These are phyloP conservation scores for Sinocyclocheilus maitianheensis DNA, from an alignment of 2,113 vertebrate genomes.

Conservation along the genomic window DNA sequence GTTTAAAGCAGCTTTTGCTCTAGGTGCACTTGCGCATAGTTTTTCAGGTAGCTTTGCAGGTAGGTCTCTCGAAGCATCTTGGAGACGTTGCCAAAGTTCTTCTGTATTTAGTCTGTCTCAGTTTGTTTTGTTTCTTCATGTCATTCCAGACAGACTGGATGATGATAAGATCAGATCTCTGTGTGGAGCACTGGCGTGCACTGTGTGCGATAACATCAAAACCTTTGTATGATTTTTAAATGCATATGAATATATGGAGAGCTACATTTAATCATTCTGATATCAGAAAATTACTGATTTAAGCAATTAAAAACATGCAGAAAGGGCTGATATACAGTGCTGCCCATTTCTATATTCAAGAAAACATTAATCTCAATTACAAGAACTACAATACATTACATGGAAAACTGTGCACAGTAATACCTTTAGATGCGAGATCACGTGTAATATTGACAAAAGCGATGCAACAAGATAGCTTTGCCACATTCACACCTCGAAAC, in stretches of 20 bases:
- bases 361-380: background rate
- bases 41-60: too few species aligned
- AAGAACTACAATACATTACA: background rate
- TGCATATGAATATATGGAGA: background rate
- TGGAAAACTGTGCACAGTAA: background rate
- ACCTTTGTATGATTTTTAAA: background rate
- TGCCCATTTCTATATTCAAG: background rate
- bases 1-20: too few species aligned
- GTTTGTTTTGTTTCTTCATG: too few species aligned
- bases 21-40: too few species aligned
- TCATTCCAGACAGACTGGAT: too few species aligned
- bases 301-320: background rate
- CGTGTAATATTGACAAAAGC: background rate
- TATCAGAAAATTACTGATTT: background rate
- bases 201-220: background rate
- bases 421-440: background rate
- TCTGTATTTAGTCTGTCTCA: too few species aligned
- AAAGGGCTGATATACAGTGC: background rate
- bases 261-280: background rate
- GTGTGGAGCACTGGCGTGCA: too few species aligned
- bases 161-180: too few species aligned
- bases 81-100: too few species aligned
- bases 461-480: background rate
- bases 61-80: too few species aligned
- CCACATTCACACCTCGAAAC: background rate